Evolutionary conservation across 2,113 vertebrate species (phyloP).

Genomic region (Cryptotis parvus): DNA sequence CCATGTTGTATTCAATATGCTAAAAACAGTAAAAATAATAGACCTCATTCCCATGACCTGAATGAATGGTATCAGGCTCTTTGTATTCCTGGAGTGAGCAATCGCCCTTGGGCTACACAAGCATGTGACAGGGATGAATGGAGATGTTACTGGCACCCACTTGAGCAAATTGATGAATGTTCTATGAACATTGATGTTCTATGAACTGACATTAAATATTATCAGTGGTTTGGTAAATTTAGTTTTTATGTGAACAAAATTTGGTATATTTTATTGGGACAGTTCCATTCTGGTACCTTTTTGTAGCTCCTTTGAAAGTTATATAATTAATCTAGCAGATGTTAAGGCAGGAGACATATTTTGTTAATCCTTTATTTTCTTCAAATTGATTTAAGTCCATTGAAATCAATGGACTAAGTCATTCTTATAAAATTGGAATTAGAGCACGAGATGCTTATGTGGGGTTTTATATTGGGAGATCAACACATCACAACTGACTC

Average conservation of each 20-base stretch:
- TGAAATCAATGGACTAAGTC: slow-evolving; percentile 39
- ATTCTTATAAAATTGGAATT: slow-evolving; percentile 13
- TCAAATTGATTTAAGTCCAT: background rate
- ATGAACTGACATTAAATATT: background rate
- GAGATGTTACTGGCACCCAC: too few relatives aligned
- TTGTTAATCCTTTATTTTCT: slow-evolving; percentile 62
- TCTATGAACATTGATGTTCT: too few relatives aligned
- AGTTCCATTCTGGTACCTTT: background rate
- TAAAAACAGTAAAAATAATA: too few relatives aligned
- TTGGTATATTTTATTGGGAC: background rate
- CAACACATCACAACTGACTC: slow-evolving; percentile 44
- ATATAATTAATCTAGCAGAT: slow-evolving; percentile 23
- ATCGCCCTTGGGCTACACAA: too few relatives aligned
- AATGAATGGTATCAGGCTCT: too few relatives aligned
- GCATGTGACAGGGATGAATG: too few relatives aligned
- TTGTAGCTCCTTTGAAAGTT: background rate
- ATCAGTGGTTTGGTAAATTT: background rate
- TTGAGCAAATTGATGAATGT: too few relatives aligned
- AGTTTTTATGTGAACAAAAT: background rate
- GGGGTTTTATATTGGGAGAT: background rate
- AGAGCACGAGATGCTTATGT: background rate
- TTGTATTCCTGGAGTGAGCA: too few relatives aligned
- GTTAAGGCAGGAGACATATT: background rate
- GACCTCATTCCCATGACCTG: too few relatives aligned
- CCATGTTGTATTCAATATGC: too few relatives aligned